Base-by-base conservation (phyloP, 2,888 invertebrate species). In the Sarcophaga carnaria region DNA sequence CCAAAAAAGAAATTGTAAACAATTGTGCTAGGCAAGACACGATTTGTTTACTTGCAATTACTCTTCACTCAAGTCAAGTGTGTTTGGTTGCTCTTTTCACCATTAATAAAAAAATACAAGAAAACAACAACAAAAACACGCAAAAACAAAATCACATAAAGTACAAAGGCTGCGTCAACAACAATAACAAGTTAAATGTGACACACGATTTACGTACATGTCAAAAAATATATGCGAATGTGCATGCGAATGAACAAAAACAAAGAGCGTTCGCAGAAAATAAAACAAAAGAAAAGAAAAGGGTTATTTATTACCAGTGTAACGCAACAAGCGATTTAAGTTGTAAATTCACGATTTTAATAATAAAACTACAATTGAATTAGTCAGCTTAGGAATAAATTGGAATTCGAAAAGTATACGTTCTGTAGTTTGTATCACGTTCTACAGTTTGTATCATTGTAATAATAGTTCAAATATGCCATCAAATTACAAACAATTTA, bases 161-260 rank as follows among this genome's bases (percentile, higher is more conserved):
- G 17, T 12, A 77, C 63, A 71, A 77, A 62, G 47, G 63, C 64
- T 66, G 64, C 25, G 20, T 25, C 25, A 63, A 22, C 72, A 67
- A 69, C 72, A 72, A 72, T 83, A 66, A 80, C 72, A 83, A 54
- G 66, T 80, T 76, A n/a, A 83, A 83, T 71, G 62, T 78, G 78
- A 75, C 80, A 81, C 59, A 47, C 17, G 69, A 20, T 45, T 14
- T 37, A 60, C 25, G 60, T 81, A 67, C 78, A 78, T 67, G 63
- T 75, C 69, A 59, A 85, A 81, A 70, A 49, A 79, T 10, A 71
- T 54, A 79, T 77, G 8, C 6, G 37, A 67, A 63, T 62, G 17
- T 4, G 22, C 79, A 80, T 62, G 49, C 67, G 66, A 70, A 74
- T 74, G 2, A 78, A 66, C 47, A 78, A 62, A 75, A 81, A 76